phyloP scores from a whole-genome alignment of 1,140 invertebrate genomes.

The Liolophura sinensis region DNA sequence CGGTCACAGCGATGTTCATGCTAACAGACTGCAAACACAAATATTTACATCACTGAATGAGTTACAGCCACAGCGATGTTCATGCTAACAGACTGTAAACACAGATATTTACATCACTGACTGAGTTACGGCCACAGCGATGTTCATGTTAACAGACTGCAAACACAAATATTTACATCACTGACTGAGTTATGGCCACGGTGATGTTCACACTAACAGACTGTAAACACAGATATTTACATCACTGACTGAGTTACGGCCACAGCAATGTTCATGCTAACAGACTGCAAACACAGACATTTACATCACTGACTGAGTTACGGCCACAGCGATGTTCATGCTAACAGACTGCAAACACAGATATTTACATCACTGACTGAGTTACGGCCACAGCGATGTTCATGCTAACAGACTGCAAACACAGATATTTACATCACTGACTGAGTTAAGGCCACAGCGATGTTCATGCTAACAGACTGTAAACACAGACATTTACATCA shows the following conservation, averaged over 20 bases:
- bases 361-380: too few species aligned
- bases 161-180: too few species aligned
- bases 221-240: conserved; percentile 55
- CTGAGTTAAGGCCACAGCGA: conserved; percentile 79
- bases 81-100: conserved; percentile 66
- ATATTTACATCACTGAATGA: too few species aligned
- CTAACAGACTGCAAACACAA: conserved; percentile 64
- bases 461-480: conserved; percentile 73
- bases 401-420: conserved; percentile 66
- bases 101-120: too few species aligned
- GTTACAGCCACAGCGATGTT: conserved; percentile 82
- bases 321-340: conserved; percentile 79
- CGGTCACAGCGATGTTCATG: conserved; percentile 79
- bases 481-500: too few species aligned
- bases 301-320: too few species aligned
- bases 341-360: conserved; percentile 64
- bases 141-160: conserved; percentile 73
- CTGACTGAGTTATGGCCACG: too few species aligned
- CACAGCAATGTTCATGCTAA: conserved; percentile 77
- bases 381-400: conserved; percentile 82
- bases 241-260: too few species aligned
- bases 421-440: too few species aligned
- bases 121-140: conserved; percentile 79
- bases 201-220: conserved; percentile 76
- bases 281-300: conserved; percentile 59